These are phyloP conservation scores for Fulmarus glacialis DNA, from an alignment of 2,113 vertebrate species.

Conservation along the genomic window DNA sequence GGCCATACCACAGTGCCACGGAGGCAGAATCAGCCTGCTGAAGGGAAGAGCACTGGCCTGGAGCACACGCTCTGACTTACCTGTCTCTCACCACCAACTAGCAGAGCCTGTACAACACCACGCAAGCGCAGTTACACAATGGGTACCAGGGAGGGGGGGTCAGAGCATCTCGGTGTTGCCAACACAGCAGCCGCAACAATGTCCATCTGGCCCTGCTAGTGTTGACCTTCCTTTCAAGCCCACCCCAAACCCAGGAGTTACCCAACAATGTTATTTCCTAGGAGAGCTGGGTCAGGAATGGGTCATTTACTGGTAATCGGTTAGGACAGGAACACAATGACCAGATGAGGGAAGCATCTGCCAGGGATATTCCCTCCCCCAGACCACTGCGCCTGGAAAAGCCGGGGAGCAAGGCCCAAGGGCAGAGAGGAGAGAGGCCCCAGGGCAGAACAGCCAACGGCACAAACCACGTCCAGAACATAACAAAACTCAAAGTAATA, in stretches of 20 bases:
- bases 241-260: background rate
- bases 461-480: background rate
- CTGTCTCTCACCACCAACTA: background rate
- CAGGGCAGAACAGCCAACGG: background rate
- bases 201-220: background rate
- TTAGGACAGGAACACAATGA: slow-evolving; percentile 60
- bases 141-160: background rate
- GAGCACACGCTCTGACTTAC: background rate
- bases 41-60: background rate
- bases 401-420: background rate
- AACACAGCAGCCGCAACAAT: background rate
- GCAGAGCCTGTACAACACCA: background rate
- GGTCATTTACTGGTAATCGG: slow-evolving; percentile 54
- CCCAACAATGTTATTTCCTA: background rate
- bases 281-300: slow-evolving; percentile 45
- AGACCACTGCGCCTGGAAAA: background rate
- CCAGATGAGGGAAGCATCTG: slow-evolving; percentile 59
- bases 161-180: background rate
- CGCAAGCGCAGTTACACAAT: background rate
- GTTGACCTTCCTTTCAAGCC: background rate
- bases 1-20: background rate
- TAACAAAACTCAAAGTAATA: background rate
- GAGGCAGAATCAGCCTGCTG: background rate
- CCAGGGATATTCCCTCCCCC: slow-evolving; percentile 18
- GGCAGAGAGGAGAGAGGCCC: background rate